A percentile compares a stretch with the other conserved stretches of the same genome.
phyloP scores from a whole-genome alignment of 2,888 invertebrate species.

The Pharmacophagus antenor region DNA sequence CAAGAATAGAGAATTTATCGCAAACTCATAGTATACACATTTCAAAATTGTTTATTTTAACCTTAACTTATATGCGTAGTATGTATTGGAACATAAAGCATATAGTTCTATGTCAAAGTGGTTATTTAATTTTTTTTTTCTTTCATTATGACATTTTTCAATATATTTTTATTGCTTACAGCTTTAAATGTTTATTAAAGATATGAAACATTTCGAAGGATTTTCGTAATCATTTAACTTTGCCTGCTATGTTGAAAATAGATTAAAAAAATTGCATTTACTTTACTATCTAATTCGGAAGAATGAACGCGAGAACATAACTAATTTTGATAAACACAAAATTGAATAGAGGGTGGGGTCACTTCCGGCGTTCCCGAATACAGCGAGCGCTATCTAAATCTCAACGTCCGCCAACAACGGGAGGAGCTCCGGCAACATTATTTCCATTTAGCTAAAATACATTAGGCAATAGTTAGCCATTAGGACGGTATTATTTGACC shows the following conservation, averaged over 20 bases:
- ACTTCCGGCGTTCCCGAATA: constrained; percentile 51
- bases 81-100: too few relatives aligned
- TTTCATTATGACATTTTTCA: too few relatives aligned
- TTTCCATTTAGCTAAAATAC: constrained; percentile 69
- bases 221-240: too few relatives aligned
- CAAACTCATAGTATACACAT: constrained; percentile 26
- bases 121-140: too few relatives aligned
- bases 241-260: too few relatives aligned
- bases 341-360: constrained; percentile 52
- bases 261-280: too few relatives aligned
- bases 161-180: too few relatives aligned
- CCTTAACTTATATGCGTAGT: too few relatives aligned
- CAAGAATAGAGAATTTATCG: constrained; percentile 17
- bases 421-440: constrained; percentile 57
- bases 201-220: too few relatives aligned
- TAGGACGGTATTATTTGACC: constrained; percentile 76
- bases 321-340: constrained; percentile 60
- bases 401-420: constrained; percentile 56
- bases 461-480: constrained; percentile 77
- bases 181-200: too few relatives aligned
- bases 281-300: constrained; percentile 23
- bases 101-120: too few relatives aligned
- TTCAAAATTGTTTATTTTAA: constrained; percentile 18
- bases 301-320: constrained; percentile 31
- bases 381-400: constrained; percentile 64